Base-by-base conservation (phyloP, 2,113 vertebrate genomes). In the Halichoerus grypus region DNA sequence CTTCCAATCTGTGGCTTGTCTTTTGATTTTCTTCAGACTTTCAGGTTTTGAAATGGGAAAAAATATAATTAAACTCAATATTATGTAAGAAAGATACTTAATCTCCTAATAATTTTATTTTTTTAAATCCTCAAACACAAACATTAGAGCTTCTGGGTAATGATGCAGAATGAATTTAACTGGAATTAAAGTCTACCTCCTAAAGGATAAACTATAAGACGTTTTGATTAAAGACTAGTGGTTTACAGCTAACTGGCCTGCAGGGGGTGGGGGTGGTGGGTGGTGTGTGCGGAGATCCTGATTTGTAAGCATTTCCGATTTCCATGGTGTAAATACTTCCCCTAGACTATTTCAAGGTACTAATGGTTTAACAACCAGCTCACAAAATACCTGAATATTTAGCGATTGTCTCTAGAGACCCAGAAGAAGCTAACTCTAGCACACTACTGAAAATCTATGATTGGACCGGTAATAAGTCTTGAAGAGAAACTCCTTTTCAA, bases 101-200 rank as follows among this genome's bases (percentile, higher is more conserved):
- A 69, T 79, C 26, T 81, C n/a, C 61, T 82, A 74, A 82, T 65
- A 71, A 72, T 81, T 71, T 74, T 61, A 51, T 33, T 84, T 10
- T 94, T 85, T 96, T 76, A 92, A 94, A 71, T 63, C 11, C 69
- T 79, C 22, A 65, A 59, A 71, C 7, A 42, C 28, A 81, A 86
- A 72, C 1, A 33, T 71, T 67, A 82, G 7, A 89, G 53, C 42
- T 90, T 63, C 28, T 90, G 10, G 10, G 26, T 74, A 89, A 82
- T 39, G 67, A 83, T 19, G 15, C 3, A 61, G 26, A 87, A 14
- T 69, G 72, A 92, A 92, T 84, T 84, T 33, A 84, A 55, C 42
- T 63, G 15, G 31, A 69, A 79, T 84, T 79, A 79, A 74, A 88
- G 36, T 55, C 71, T 79, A 26, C 36, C n/a, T 28, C 33, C 57